Evolutionary conservation across 2,888 invertebrate genomes (phyloP), one percentile per base, ranked within the genome.

Genomic region (Synanthedon tipuliformis): DNA sequence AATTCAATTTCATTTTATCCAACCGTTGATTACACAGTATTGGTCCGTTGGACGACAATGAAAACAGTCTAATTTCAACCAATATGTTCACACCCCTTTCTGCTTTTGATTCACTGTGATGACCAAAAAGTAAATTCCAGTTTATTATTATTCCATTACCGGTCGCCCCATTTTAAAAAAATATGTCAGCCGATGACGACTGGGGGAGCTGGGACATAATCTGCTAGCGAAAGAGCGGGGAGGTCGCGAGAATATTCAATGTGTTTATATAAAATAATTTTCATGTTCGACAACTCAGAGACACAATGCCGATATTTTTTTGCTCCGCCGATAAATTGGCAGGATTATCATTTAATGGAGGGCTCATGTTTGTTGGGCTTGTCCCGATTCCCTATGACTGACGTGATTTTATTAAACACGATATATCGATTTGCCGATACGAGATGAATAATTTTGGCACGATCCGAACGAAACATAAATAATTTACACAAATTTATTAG

Each of bases 141-240:
- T 86, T 85, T 87, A 87, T 87, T 88, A 88, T 87, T 87, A 86
- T 86, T 86, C 85, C 86, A 87, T 87, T 87, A 86, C 70, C 68
- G 68, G 73, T 77, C 80, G 74, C 85, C 85, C 84, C 72, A 83
- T 82, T 86, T 85, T 76, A 86, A 87, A 84, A n/a, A 86, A 86
- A 86, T 83, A 82, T 85, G 84, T 84, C 85, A 85, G 71, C 79
- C 74, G 83, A 84, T 85, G 86, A 86, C 78, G 82, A 78, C 70
- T 70, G 70, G 72, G 78, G 73, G 74, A 68, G 75, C 73, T 63
- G 71, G 71, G 78, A 73, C 50, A 56, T 79, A 80, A 82, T 80
- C 78, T 73, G 75, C 67, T 61, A 64, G 52, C 54, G 57, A 53
- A 53, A 54, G 62, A 59, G 61, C 60, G 71, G 75, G 68, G 75